Conservation (phyloP, 2,888 invertebrate genomes). For the Scaptomyza parva region DNA sequence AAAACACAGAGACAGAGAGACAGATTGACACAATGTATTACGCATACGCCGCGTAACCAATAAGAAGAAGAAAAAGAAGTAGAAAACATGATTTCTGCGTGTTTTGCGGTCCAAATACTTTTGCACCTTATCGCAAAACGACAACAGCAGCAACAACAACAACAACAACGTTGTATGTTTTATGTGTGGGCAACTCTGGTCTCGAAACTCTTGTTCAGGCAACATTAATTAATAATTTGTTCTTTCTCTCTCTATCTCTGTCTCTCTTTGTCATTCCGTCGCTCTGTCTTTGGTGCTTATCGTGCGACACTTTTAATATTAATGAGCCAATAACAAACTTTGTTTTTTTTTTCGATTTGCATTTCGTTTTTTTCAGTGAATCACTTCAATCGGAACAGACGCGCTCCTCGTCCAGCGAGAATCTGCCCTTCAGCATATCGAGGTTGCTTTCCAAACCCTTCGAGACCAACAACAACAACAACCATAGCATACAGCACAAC, state of each 20-base stretch:
- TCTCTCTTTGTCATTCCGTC: conserved; percentile 32
- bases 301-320: conserved; percentile 61
- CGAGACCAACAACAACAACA: conserved; percentile 86
- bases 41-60: conserved; percentile 53
- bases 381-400: conserved; percentile 85
- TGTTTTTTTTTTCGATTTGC: neutral
- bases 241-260: conserved; percentile 48
- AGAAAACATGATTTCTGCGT: conserved; percentile 63
- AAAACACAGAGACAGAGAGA: conserved; percentile 8
- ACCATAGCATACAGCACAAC: conserved; percentile 45
- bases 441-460: conserved; percentile 91
- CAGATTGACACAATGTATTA: too few relatives aligned
- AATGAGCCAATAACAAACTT: conserved; percentile 57
- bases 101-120: conserved; percentile 39
- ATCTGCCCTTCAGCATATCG: conserved; percentile 92
- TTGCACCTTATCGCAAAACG: conserved; percentile 29
- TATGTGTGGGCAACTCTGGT: conserved; percentile 46
- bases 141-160: conserved; percentile 1
- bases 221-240: conserved; percentile 67
- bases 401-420: conserved; percentile 85
- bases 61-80: too few relatives aligned
- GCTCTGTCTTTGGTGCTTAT: conserved; percentile 47
- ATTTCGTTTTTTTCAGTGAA: conserved; percentile 75
- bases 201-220: conserved; percentile 24
- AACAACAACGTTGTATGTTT: conserved; percentile 14